Conservation (phyloP, 2,888 invertebrate species). For the Polyommatus icarus region DNA sequence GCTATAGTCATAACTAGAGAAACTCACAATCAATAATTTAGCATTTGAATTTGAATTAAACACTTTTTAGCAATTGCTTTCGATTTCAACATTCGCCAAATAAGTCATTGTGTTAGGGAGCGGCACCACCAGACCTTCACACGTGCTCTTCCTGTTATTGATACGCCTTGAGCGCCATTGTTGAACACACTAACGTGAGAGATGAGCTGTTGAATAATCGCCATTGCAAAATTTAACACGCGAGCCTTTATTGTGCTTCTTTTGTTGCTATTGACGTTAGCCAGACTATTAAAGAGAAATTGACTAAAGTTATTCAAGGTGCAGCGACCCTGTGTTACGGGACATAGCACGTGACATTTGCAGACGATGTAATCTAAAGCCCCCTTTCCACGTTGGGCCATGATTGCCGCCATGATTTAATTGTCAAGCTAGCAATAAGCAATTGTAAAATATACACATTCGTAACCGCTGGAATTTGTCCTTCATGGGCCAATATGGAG, state of each 20-base stretch:
- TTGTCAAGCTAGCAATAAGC: too few species aligned
- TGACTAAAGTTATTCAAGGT: slow-evolving; percentile 32
- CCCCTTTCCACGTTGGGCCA: not conserved
- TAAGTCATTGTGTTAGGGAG: slow-evolving; percentile 42
- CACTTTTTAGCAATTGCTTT: slow-evolving; percentile 43
- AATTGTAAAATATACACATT: too few species aligned
- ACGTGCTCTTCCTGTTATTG: slow-evolving; percentile 48
- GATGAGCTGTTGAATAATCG: slow-evolving; percentile 43
- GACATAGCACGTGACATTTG: slow-evolving; percentile 43
- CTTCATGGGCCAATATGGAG: not conserved
- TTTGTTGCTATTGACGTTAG: slow-evolving; percentile 15
- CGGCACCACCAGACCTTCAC: slow-evolving; percentile 45
- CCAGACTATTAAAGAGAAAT: slow-evolving; percentile 32
- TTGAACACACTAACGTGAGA: slow-evolving; percentile 43
- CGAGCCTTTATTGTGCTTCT: slow-evolving; percentile 28
- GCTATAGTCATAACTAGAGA: not conserved
- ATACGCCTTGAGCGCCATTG: slow-evolving; percentile 46
- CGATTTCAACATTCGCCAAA: slow-evolving; percentile 56
- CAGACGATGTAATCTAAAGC: not conserved
- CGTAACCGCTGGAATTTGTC: not conserved
- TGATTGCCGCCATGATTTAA: too few species aligned
- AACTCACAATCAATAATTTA: slow-evolving; percentile 10
- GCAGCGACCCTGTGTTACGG: slow-evolving; percentile 41
- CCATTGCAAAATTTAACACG: slow-evolving; percentile 35
- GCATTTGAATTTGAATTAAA: too few species aligned